Conservation (phyloP, 1,140 invertebrate genomes). For the Mactra quadrangularis region DNA sequence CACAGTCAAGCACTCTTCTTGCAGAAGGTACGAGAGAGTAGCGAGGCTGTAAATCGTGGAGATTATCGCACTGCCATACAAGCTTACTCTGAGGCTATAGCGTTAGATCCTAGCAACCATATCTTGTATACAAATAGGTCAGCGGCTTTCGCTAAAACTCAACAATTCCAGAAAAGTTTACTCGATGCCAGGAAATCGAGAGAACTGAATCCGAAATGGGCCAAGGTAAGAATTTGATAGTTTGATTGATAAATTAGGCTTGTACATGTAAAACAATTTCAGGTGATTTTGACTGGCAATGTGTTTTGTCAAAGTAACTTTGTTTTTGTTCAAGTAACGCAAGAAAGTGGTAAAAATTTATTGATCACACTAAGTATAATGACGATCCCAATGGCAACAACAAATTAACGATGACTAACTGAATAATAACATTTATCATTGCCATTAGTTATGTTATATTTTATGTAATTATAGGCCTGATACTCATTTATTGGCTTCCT, state of each 20-base stretch:
- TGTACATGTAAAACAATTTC: neutral
- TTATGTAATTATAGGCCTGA: no score
- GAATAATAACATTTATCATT: no score
- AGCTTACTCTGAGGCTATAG: conserved; percentile 92
- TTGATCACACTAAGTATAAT: no score
- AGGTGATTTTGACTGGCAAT: no score
- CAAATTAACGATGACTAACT: no score
- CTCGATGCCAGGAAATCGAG: conserved; percentile 93
- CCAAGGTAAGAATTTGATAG: conserved; percentile 87
- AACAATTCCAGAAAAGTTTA: conserved; percentile 89
- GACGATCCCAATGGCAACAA: no score
- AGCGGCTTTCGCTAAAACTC: conserved; percentile 93
- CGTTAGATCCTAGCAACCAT: conserved; percentile 91
- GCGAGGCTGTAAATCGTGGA: conserved; percentile 90
- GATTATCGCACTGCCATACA: conserved; percentile 91
- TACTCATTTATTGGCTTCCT: no score
- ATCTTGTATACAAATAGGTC: conserved; percentile 96
- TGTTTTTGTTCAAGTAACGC: no score
- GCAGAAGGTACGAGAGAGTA: conserved; percentile 87
- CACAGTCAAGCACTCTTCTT: conserved; percentile 70
- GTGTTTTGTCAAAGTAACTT: no score
- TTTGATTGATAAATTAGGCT: neutral
- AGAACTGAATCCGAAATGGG: conserved; percentile 92
- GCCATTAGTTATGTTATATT: no score
- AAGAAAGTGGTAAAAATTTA: no score